These are phyloP conservation scores for Rhodinocichla rosea DNA, from an alignment of 2,113 vertebrate species.

Conservation along the genomic window DNA sequence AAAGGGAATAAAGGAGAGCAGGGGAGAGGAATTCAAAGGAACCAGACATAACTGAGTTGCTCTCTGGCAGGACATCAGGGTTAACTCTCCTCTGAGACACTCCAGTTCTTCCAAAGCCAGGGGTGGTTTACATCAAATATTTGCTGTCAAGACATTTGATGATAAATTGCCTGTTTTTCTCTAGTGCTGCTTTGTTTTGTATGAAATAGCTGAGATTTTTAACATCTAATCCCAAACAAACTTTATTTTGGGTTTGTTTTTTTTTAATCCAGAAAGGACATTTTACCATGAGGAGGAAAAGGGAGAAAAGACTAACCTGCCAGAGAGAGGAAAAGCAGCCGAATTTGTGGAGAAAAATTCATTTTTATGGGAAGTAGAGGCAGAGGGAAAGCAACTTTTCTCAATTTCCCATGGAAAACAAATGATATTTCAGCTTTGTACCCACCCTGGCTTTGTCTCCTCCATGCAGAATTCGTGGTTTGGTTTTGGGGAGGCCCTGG, in stretches of 20 bases:
- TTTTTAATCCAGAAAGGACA: background rate
- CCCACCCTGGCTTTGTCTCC: background rate
- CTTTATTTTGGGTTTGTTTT: background rate
- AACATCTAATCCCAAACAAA: background rate
- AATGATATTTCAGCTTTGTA: background rate
- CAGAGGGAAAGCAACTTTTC: background rate
- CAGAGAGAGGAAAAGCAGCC: background rate
- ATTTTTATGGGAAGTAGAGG: background rate
- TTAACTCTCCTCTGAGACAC: background rate
- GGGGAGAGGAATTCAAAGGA: background rate
- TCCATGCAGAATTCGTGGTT: background rate
- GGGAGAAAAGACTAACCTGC: background rate
- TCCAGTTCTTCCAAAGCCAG: background rate
- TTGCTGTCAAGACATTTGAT: background rate
- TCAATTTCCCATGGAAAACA: background rate
- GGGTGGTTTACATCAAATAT: background rate
- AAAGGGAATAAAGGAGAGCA: background rate
- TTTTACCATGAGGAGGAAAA: background rate
- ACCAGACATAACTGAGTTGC: background rate
- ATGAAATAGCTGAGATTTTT: background rate
- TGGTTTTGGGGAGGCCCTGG: background rate
- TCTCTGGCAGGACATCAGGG: background rate
- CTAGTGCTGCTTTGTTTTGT: background rate
- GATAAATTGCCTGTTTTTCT: background rate
- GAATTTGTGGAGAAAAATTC: background rate